A percentile compares a stretch with the other conserved stretches of the same genome.
phyloP scores from a whole-genome alignment of 53 echinoderm and acorn worm species.

The Crossaster papposus region DNA sequence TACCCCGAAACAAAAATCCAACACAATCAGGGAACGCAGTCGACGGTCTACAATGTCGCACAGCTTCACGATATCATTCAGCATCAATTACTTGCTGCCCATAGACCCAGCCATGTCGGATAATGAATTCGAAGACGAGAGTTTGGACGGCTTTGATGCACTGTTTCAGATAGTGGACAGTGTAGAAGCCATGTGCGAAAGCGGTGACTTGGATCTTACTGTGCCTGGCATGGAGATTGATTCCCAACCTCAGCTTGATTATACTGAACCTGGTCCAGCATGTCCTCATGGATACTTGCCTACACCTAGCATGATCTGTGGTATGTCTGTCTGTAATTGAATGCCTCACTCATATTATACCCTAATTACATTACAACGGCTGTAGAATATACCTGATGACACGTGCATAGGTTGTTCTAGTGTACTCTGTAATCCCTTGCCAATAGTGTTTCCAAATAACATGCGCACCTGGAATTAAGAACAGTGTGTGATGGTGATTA shows the following conservation, averaged over 20 bases:
- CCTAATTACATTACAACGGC: not conserved
- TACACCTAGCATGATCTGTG: slow-evolving; percentile 28
- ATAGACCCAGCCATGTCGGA: not conserved
- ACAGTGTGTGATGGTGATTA: too few species aligned
- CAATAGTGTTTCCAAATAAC: too few species aligned
- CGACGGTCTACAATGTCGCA: not conserved
- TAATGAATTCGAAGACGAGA: slow-evolving; percentile 25
- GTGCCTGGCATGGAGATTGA: slow-evolving; percentile 61
- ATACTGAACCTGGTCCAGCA: slow-evolving; percentile 39
- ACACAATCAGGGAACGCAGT: not conserved
- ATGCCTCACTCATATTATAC: not conserved
- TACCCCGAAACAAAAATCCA: not conserved
- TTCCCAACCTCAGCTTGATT: slow-evolving; percentile 22
- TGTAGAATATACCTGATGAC: not conserved
- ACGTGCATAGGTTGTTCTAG: too few species aligned
- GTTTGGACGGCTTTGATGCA: slow-evolving; percentile 25
- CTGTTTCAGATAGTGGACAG: slow-evolving; percentile 12
- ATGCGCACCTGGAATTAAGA: too few species aligned
- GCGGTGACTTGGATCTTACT: not conserved
- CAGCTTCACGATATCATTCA: slow-evolving; percentile 12
- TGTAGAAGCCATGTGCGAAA: not conserved
- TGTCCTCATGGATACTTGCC: slow-evolving; percentile 41
- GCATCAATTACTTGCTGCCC: not conserved
- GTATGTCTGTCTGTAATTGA: slow-evolving; percentile 16
- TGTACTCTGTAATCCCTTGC: too few species aligned